Base-by-base conservation (phyloP, 2,888 invertebrate genomes). In the Caenorhabditis wallacei region DNA sequence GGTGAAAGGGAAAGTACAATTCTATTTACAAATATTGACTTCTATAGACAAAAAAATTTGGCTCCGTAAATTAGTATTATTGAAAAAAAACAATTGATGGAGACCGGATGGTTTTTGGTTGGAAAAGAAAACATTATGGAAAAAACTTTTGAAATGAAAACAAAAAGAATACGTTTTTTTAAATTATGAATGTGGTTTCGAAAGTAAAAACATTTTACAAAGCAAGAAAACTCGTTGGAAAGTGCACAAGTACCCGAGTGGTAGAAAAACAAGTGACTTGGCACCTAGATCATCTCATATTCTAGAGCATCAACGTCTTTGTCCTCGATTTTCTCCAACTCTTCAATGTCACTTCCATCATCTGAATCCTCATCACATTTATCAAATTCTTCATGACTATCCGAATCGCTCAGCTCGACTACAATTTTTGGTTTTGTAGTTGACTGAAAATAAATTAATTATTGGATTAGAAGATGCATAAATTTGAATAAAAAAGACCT, bases 281-380 rank as follows among this genome's bases (percentile, higher is more conserved):
- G 46, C 40, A 8, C 37, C 59, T 53, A 76, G 53, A 76, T 59
- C 68, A 76, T 76, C 61, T 76, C 76, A 43, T 76, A 76, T 53
- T 76, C 76, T 22, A 76, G 69, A 16, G 51, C 76, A 30, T 76
- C 76, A n/a, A 76, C 68, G 35, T 76, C 76, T 66, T 76, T 68
- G 30, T 76, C 76, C 59, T 76, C 76, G 46, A 76, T 76, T 40
- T 69, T 69, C 69, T 76, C 76, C 76, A 76, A 57, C 76, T 76
- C 76, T 43, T 76, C 76, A 11, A 76, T 76, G 69, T 76, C 76
- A 26, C 76, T 76, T 59, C 68, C 76, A 18, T 75, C 68, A 26
- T 74, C 63, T 5, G 53, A 40, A 54, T 74, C 71, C 11, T 35
- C 54, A 10, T 69, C 71, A 20, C 59, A 59, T 37, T 71, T 71